Percentiles rank a stretch among this genome's conserved stretches.
phyloP scores from a whole-genome alignment of 2,888 invertebrate species.

The Hypolimnas misippus region DNA sequence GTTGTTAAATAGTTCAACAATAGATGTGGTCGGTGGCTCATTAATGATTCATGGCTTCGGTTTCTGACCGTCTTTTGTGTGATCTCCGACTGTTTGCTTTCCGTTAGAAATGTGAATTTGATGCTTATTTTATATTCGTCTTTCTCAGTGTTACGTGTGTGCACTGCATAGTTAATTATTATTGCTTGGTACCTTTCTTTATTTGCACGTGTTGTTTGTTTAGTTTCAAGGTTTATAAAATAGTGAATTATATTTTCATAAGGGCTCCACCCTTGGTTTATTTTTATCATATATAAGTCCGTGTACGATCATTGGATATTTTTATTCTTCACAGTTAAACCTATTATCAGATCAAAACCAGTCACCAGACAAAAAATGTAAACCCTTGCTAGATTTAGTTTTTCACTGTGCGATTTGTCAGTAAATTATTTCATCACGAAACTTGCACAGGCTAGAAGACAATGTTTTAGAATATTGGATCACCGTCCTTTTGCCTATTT shows the following conservation, averaged over 20 bases:
- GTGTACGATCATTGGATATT: too few relatives aligned
- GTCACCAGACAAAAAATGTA: too few relatives aligned
- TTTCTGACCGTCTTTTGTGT: constrained; percentile 71
- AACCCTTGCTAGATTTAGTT: too few relatives aligned
- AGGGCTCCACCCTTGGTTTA: background rate
- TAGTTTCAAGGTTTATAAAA: constrained; percentile 17
- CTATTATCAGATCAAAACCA: too few relatives aligned
- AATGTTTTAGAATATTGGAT: too few relatives aligned
- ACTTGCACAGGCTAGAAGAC: too few relatives aligned
- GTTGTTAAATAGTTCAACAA: constrained; percentile 80
- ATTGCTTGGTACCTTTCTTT: constrained; percentile 41
- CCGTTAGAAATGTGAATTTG: constrained; percentile 42
- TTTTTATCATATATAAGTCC: background rate
- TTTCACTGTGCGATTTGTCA: too few relatives aligned
- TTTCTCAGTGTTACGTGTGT: constrained; percentile 35
- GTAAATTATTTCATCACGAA: too few relatives aligned
- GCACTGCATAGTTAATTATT: constrained; percentile 43
- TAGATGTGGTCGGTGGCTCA: constrained; percentile 69
- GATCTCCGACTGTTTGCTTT: constrained; percentile 57
- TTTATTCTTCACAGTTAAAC: background rate
- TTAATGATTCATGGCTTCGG: constrained; percentile 73
- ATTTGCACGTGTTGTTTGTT: constrained; percentile 32
- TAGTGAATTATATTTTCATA: background rate
- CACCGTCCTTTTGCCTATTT: too few relatives aligned
- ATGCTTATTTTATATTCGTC: constrained; percentile 46